Evolutionary conservation across 2,113 vertebrate genomes (phyloP).

Genomic region (Hypocryptadius cinnamomeus): DNA sequence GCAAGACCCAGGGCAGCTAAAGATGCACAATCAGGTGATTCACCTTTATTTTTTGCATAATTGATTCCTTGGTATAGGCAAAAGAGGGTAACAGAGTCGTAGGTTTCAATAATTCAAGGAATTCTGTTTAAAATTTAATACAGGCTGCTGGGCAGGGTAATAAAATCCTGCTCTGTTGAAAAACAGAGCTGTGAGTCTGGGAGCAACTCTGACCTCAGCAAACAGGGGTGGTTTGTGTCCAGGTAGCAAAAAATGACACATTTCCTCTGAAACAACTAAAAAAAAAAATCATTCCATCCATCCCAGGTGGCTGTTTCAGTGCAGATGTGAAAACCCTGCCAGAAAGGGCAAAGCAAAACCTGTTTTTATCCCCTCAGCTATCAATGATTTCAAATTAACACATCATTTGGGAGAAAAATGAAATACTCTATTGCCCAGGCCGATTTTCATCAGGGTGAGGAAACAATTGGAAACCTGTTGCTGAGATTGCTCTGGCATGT

Average conservation of each 20-base stretch:
- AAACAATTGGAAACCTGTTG: neutral
- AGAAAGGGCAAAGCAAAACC: neutral
- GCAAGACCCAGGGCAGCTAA: neutral
- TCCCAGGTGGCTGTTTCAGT: neutral
- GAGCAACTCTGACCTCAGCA: neutral
- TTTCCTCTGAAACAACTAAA: neutral
- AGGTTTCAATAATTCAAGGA: constrained; percentile 50
- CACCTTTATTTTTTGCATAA: neutral
- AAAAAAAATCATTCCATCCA: neutral
- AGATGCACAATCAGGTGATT: neutral
- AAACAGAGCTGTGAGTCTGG: neutral
- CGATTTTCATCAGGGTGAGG: neutral
- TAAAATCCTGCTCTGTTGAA: neutral
- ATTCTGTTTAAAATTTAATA: constrained; percentile 52
- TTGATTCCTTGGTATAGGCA: neutral
- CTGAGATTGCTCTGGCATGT: neutral
- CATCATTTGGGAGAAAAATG: neutral
- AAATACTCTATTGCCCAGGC: too few species aligned
- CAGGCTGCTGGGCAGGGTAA: neutral
- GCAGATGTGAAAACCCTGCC: neutral
- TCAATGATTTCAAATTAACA: neutral
- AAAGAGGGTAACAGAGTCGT: neutral
- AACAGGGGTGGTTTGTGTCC: neutral
- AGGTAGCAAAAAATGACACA: neutral
- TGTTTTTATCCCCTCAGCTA: neutral